phyloP scores from a whole-genome alignment of 2,797 vertebrate species.

The Sebastes nivosus region DNA sequence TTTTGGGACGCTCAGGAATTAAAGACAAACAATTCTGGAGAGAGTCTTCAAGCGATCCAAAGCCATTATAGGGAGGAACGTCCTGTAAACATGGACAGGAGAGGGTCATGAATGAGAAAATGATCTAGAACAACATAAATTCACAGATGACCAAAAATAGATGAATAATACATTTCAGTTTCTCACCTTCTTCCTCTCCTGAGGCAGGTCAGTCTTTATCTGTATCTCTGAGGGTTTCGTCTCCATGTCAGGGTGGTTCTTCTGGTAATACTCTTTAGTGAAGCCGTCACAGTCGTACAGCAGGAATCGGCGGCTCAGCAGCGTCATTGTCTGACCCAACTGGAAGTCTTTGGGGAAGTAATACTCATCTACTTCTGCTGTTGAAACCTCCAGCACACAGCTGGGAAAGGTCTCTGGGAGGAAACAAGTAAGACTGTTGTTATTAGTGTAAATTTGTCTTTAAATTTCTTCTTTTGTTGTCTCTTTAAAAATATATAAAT shows the following conservation, averaged over 20 bases:
- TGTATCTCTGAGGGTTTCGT: slow-evolving; percentile 78
- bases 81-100: slow-evolving; percentile 68
- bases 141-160: background rate
- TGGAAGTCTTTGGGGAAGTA: slow-evolving; percentile 90
- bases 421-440: background rate
- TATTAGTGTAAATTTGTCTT: background rate
- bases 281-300: slow-evolving; percentile 90
- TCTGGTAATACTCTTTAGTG: slow-evolving; percentile 86
- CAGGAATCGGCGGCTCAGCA: slow-evolving; percentile 87
- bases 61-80: slow-evolving; percentile 93
- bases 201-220: slow-evolving; percentile 42
- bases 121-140: background rate
- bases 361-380: slow-evolving; percentile 90
- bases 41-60: slow-evolving; percentile 91
- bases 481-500: background rate
- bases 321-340: slow-evolving; percentile 84
- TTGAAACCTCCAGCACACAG: slow-evolving; percentile 90
- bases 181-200: slow-evolving; percentile 80
- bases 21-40: slow-evolving; percentile 92
- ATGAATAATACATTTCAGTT: background rate
- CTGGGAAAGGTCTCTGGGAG: slow-evolving; percentile 87
- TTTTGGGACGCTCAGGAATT: slow-evolving; percentile 86
- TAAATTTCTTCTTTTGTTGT: background rate
- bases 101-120: background rate
- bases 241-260: slow-evolving; percentile 85